phyloP scores from a whole-genome alignment of 2,888 invertebrate genomes.

The Acanthosepion pharaonis region DNA sequence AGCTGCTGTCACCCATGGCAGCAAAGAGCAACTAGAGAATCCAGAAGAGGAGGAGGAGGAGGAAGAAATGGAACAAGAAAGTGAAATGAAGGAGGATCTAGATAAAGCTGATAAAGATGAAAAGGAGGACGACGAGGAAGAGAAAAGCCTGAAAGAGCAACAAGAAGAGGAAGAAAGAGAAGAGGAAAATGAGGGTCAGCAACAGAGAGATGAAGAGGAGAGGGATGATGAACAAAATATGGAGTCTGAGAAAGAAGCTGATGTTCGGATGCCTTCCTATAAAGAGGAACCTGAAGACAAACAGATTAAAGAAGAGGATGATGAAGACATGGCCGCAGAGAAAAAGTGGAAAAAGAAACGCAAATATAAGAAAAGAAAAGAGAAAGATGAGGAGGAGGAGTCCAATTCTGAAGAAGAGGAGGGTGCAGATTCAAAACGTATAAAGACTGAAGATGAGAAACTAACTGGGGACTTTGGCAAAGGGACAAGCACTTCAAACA shows the following conservation, averaged over 20 bases:
- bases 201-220: background rate
- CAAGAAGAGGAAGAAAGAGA: background rate
- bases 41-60: background rate
- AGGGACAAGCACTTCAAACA: background rate
- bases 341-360: background rate
- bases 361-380: background rate
- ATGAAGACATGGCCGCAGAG: background rate
- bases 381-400: slow-evolving; percentile 13
- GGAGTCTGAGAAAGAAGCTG: background rate
- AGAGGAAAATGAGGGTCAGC: background rate
- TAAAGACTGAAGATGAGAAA: background rate
- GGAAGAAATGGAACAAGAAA: background rate
- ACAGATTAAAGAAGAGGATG: background rate
- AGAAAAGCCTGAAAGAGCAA: background rate
- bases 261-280: background rate
- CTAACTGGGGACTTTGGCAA: background rate
- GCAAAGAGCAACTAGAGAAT: background rate
- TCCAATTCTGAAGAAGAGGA: background rate
- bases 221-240: background rate
- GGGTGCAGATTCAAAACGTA: background rate
- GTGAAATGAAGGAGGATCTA: background rate
- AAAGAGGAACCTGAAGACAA: background rate
- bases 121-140: background rate
- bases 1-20: slow-evolving; percentile 34
- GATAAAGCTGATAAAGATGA: background rate